A percentile compares a stretch with the other conserved stretches of the same genome.
Evolutionary conservation across 2,797 vertebrate species (phyloP).

Genomic region (Netta rufina): DNA sequence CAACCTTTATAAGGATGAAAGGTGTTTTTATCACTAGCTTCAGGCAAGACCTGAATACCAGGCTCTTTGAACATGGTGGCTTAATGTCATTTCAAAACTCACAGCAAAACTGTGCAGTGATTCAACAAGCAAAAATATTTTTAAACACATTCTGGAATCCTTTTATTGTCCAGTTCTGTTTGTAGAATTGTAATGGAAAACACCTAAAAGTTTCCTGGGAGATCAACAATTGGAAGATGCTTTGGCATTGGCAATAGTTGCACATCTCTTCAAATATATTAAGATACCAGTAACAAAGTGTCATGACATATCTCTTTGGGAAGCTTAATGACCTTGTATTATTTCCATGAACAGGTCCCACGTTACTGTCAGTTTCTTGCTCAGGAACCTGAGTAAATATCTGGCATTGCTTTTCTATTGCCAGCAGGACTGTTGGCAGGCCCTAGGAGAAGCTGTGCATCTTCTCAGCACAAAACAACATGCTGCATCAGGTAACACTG

Average conservation of each 20-base stretch:
- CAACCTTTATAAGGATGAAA: conserved; percentile 21
- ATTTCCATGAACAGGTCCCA: not conserved
- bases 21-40: conserved; percentile 33
- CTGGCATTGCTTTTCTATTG: not conserved
- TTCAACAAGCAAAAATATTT: not conserved
- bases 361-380: not conserved
- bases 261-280: not conserved
- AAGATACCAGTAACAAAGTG: not conserved
- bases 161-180: not conserved
- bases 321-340: not conserved
- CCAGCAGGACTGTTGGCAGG: not conserved
- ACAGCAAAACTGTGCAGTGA: not conserved
- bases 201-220: not conserved
- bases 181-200: not conserved
- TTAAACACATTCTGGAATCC: not conserved
- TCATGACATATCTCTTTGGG: not conserved
- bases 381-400: not conserved
- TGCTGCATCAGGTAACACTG: not conserved
- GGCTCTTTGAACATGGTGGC: not conserved
- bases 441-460: not conserved
- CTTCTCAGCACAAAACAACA: not conserved
- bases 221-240: rapidly evolving
- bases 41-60: conserved; percentile 15
- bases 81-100: not conserved
- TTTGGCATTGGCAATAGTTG: not conserved